Percentiles rank a stretch among this genome's conserved stretches.
Conservation (phyloP, 2,797 vertebrate genomes). For the Psittacula echo region DNA sequence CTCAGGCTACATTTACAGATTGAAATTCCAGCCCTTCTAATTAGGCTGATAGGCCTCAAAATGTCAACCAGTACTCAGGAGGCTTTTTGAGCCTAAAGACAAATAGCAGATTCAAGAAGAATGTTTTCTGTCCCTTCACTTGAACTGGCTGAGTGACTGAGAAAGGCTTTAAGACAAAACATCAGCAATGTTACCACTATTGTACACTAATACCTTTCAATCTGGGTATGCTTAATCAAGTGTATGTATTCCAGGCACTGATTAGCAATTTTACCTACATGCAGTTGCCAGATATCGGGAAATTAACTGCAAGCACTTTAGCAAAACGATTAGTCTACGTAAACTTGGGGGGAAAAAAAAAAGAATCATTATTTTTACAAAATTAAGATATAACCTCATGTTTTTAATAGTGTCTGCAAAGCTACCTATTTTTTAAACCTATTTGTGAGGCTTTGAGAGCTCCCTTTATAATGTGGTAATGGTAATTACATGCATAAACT, state of each 20-base stretch:
- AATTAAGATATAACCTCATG: neutral
- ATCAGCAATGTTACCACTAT: neutral
- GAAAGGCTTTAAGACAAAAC: neutral
- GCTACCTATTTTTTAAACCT: neutral
- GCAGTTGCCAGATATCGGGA: neutral
- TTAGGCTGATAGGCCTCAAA: neutral
- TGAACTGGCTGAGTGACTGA: neutral
- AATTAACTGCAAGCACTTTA: neutral
- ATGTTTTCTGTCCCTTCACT: neutral
- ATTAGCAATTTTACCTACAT: neutral
- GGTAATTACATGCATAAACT: neutral
- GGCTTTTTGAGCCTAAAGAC: neutral
- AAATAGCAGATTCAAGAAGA: neutral
- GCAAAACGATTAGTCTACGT: neutral
- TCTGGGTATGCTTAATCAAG: neutral
- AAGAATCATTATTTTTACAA: fast-evolving
- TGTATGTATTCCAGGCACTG: neutral
- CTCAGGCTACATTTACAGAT: neutral
- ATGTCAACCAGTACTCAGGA: neutral
- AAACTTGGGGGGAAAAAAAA: neutral
- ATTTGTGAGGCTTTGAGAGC: neutral
- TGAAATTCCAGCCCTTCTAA: neutral
- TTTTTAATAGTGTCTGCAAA: neutral
- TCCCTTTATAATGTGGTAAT: neutral
- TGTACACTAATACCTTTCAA: neutral